Evolutionary conservation across 2,797 vertebrate genomes (phyloP).

Genomic region (Lutjanus campechanus): DNA sequence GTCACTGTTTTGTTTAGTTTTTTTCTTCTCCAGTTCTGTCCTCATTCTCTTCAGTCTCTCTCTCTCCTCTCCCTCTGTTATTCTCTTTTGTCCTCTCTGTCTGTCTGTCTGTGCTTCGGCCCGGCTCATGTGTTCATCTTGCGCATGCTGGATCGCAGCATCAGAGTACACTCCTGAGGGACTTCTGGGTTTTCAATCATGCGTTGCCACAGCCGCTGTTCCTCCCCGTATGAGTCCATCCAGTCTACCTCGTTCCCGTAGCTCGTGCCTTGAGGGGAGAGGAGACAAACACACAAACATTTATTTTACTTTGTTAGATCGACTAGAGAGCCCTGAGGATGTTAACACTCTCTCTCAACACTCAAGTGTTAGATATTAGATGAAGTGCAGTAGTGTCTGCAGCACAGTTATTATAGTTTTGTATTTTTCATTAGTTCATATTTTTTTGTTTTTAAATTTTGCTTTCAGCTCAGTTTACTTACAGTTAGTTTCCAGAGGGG

Average conservation of each 20-base stretch:
- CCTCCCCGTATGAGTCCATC: slow-evolving; percentile 97
- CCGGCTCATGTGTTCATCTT: slow-evolving; percentile 84
- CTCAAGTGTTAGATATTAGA: background rate
- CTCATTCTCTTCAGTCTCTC: slow-evolving; percentile 13
- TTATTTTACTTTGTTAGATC: slow-evolving; percentile 35
- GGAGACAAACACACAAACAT: slow-evolving; percentile 36
- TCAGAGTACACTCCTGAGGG: slow-evolving; percentile 92
- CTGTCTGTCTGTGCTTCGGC: slow-evolving; percentile 22
- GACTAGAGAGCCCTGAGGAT: slow-evolving; percentile 10
- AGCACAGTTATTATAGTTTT: too few species aligned
- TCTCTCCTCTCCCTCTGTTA: slow-evolving; percentile 6
- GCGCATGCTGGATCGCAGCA: slow-evolving; percentile 96
- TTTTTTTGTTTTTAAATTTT: too few species aligned
- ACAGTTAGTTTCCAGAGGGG: too few species aligned
- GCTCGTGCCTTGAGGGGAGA: slow-evolving; percentile 87
- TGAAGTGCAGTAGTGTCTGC: background rate
- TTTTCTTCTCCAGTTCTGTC: slow-evolving; percentile 31
- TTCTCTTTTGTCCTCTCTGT: slow-evolving; percentile 21
- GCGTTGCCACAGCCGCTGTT: slow-evolving; percentile 93
- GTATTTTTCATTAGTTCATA: too few species aligned
- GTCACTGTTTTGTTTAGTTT: slow-evolving; percentile 6
- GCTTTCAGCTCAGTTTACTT: too few species aligned
- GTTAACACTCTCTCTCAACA: background rate
- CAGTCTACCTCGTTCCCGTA: slow-evolving; percentile 94
- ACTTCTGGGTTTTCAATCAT: slow-evolving; percentile 94